A percentile compares a stretch with the other conserved stretches of the same genome.
These are phyloP conservation scores for Noctua fimbriata DNA, from an alignment of 2,888 invertebrate genomes.

Conservation along the genomic window DNA sequence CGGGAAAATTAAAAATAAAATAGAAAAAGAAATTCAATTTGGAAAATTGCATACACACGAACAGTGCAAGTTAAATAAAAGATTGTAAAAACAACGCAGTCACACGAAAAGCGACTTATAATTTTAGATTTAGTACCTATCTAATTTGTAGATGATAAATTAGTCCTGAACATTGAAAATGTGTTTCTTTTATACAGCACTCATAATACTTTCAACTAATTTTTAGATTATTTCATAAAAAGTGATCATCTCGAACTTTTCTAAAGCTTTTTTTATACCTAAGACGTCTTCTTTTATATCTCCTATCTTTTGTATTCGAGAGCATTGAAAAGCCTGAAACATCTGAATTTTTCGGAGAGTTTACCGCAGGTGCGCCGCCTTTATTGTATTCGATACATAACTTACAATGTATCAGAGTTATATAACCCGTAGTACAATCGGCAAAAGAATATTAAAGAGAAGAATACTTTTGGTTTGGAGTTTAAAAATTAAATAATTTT, in stretches of 20 bases:
- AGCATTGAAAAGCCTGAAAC: conserved; percentile 19
- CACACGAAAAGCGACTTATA: background rate
- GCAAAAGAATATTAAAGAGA: background rate
- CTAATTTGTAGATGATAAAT: background rate
- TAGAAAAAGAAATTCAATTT: too few relatives aligned
- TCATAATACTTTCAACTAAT: too few relatives aligned
- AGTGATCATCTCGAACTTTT: conserved; percentile 17
- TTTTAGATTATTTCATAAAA: background rate
- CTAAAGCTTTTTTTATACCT: background rate
- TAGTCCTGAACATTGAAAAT: too few relatives aligned
- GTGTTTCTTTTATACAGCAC: too few relatives aligned
- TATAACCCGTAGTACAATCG: conserved; percentile 12
- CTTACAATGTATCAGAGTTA: conserved; percentile 19
- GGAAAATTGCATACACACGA: too few relatives aligned
- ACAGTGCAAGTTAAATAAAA: too few relatives aligned
- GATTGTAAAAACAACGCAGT: background rate
- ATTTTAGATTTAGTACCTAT: background rate
- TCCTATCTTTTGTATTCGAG: conserved; percentile 26
- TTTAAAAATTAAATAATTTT: background rate
- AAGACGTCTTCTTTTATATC: background rate
- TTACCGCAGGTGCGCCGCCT: conserved; percentile 31
- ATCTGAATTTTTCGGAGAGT: conserved; percentile 13
- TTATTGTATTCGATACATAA: conserved; percentile 37
- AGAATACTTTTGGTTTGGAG: background rate
- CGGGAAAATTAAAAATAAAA: too few relatives aligned